A percentile compares a stretch with the other conserved stretches of the same genome.
Evolutionary conservation across 92 coral and sea anemone species (phyloP).

Genomic region (Hydrozoanthus gracilis): DNA sequence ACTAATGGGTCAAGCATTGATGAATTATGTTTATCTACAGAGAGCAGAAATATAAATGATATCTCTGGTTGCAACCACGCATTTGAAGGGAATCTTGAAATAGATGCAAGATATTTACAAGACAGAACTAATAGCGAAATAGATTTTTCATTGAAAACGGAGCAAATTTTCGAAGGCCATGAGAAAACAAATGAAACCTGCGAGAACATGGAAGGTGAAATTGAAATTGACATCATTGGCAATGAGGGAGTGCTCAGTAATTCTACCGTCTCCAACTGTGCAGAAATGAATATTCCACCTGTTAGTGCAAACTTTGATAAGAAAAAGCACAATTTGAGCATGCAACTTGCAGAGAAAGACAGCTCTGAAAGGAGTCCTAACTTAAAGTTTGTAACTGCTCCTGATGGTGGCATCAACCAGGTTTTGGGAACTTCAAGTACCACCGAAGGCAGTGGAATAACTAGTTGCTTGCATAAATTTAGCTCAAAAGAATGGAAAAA

Average conservation of each 20-base stretch:
- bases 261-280: not conserved
- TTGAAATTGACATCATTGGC: constrained; percentile 25
- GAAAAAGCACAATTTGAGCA: not conserved
- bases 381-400: not conserved
- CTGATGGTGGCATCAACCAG: not conserved
- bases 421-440: not conserved
- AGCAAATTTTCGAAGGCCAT: not conserved
- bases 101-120: not conserved
- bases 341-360: not conserved
- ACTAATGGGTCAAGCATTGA: not conserved
- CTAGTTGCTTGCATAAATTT: not conserved
- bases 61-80: not conserved
- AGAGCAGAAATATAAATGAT: not conserved
- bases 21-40: too few relatives aligned
- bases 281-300: constrained; percentile 3
- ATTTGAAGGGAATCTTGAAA: not conserved
- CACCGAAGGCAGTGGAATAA: not conserved
- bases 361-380: not conserved
- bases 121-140: not conserved
- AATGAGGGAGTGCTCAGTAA: not conserved
- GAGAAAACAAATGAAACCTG: not conserved
- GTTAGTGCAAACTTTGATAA: not conserved
- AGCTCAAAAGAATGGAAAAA: not conserved
- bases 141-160: not conserved
- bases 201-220: not conserved